Conservation (phyloP, 2,888 invertebrate genomes). For the Tridacna crocea region DNA sequence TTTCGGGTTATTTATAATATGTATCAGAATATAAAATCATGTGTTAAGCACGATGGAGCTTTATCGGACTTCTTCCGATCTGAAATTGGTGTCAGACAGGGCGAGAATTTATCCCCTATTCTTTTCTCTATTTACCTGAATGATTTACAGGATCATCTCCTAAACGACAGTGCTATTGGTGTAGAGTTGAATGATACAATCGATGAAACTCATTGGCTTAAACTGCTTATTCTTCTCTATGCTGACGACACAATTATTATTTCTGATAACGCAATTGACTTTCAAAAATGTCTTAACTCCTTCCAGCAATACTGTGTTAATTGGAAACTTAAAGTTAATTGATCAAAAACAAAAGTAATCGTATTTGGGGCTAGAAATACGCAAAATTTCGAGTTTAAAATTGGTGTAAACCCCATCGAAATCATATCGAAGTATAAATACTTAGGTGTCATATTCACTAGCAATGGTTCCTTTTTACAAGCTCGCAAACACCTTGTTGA, state of each 20-base stretch:
- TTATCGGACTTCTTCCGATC: constrained; percentile 17
- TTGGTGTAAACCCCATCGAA: constrained; percentile 7
- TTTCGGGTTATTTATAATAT: constrained; percentile 30
- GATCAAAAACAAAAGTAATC: constrained; percentile 12
- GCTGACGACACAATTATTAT: constrained; percentile 41
- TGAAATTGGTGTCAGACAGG: constrained; percentile 39
- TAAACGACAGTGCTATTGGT: background rate
- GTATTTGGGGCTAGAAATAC: constrained; percentile 27
- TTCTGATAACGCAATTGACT: constrained; percentile 1
- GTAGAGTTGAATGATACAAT: background rate
- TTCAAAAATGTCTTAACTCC: constrained; percentile 25
- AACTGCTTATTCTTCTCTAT: constrained; percentile 18
- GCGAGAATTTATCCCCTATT: constrained; percentile 35
- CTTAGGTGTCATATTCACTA: constrained; percentile 19
- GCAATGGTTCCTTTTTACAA: constrained; percentile 1
- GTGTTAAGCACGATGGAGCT: constrained; percentile 6
- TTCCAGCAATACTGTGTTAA: constrained; percentile 25
- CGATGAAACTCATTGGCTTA: constrained; percentile 7
- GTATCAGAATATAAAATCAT: constrained; percentile 33
- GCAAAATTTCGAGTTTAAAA: constrained; percentile 2
- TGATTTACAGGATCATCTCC: constrained; percentile 24
- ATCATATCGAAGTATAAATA: constrained; percentile 16
- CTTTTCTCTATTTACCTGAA: constrained; percentile 39
- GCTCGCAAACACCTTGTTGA: constrained; percentile 5
- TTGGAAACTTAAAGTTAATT: constrained; percentile 31